These are phyloP conservation scores for Catostylus mosaicus DNA, from an alignment of 30 jellyfish, hydroid and myxozoan genomes.

Conservation along the genomic window DNA sequence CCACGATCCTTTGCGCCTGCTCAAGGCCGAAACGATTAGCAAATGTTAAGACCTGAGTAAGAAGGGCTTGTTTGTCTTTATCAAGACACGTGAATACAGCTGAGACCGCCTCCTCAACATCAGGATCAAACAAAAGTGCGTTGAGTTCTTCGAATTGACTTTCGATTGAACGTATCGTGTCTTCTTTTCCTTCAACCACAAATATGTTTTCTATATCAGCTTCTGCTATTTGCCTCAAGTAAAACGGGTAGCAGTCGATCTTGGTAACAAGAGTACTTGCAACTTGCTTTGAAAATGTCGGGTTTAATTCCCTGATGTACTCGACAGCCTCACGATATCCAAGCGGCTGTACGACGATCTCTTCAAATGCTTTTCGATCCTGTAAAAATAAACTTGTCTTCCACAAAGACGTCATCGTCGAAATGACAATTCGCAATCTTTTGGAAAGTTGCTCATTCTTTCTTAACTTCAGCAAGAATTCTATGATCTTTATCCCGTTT, in stretches of 20 bases:
- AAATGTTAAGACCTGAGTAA: constrained; percentile 47
- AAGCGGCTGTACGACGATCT: constrained; percentile 22
- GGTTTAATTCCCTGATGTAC: constrained; percentile 10
- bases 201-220: constrained; percentile 26
- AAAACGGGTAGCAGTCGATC: constrained; percentile 51
- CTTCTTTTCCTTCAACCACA: constrained; percentile 42
- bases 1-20: constrained; percentile 41
- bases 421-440: not conserved
- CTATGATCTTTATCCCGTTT: constrained; percentile 6
- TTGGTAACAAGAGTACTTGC: constrained; percentile 17
- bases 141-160: constrained; percentile 32
- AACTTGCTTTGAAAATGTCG: constrained; percentile 28
- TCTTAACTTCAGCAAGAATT: constrained; percentile 1
- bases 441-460: not conserved
- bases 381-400: constrained; percentile 25
- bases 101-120: constrained; percentile 12
- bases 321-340: constrained; percentile 15
- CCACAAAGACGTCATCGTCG: constrained; percentile 30
- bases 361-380: constrained; percentile 7
- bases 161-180: constrained; percentile 27
- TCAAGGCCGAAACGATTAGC: constrained; percentile 32
- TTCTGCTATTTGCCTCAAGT: constrained; percentile 21
- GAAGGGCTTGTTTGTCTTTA: constrained; percentile 12
- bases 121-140: not conserved
- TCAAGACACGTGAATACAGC: constrained; percentile 14